Conservation (phyloP, 1,140 invertebrate genomes). For the Neodiprion lecontei region DNA sequence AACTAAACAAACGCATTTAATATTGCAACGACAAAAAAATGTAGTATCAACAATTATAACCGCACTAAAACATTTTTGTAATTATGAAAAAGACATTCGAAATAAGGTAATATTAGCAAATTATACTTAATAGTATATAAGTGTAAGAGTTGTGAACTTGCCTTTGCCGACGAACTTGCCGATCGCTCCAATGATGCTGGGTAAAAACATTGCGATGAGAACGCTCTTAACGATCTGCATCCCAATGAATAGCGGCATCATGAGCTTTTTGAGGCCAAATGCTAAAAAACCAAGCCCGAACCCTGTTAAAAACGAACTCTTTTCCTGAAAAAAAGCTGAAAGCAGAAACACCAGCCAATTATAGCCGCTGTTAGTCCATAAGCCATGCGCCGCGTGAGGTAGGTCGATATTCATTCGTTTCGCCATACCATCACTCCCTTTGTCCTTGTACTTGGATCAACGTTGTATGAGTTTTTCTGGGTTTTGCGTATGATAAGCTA, state of each 20-base stretch:
- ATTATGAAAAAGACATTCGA: background rate
- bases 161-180: constrained; percentile 84
- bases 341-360: constrained; percentile 59
- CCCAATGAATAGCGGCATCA: constrained; percentile 78
- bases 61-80: background rate
- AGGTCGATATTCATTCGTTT: constrained; percentile 3
- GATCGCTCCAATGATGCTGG: constrained; percentile 80
- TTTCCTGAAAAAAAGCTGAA: constrained; percentile 61
- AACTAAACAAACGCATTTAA: constrained; percentile 5
- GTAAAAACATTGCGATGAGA: constrained; percentile 80
- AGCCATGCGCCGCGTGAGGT: constrained; percentile 47
- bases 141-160: constrained; percentile 41
- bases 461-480: background rate
- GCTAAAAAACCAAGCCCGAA: constrained; percentile 77
- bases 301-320: constrained; percentile 72
- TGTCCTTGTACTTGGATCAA: background rate
- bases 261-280: constrained; percentile 80
- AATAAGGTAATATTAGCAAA: no score
- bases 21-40: no score
- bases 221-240: constrained; percentile 82
- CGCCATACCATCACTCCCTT: background rate
- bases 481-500: no score
- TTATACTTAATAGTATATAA: no score
- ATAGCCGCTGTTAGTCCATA: constrained; percentile 55
- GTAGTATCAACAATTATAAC: background rate